Evolutionary conservation across 2,113 vertebrate species (phyloP), one percentile per base, ranked within the genome.

Genomic region (Chlorodrepanis virens): DNA sequence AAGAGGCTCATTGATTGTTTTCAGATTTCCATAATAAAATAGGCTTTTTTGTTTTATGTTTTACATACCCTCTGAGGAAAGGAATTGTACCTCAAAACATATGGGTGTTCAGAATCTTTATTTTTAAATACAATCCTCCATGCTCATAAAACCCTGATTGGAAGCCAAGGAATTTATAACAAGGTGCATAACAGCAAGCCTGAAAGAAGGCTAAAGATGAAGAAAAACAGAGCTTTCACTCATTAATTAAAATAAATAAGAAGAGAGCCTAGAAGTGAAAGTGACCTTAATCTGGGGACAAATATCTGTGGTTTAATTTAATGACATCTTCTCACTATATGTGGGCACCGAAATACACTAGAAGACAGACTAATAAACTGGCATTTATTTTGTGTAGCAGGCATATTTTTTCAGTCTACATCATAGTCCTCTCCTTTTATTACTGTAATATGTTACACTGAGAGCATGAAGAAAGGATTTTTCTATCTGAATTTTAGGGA

Each of bases 11-110:
- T 86, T 97, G 91, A 97, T 96, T 95, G 82, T 96, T 97, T 97
- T 97, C 95, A 97, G 97, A 96, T 97, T 97, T 91, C 89, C 69
- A 88, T 84, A 92, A 93, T 93, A 97, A 96, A 97, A 96, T 60
- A 70, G 65, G 64, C 37, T 75, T 96, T 96, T 97, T 96, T 96
- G 91, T 94, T 97, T 97, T 97, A 95, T 96, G 74, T 90, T 74
- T 93, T 97, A 95, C 89, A 96, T 95, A 91, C 64, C 91, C 97
- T 97, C 96, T 92, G 89, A 96, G 94, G 87, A 97, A 97, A 98
- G 63, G 65, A 97, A 94, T 29, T 92, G 81, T 95, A 94, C 93
- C 83, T 97, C 87, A 95, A 97, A 97, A 95, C 87, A 93, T 86
- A 97, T 86, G 93, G 78, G 93, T 85, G 83, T 95, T 94, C 91